Evolutionary conservation across 2,888 invertebrate species (phyloP), one percentile per base, ranked within the genome.

Genomic region (Lasioglossum figueresi): DNA sequence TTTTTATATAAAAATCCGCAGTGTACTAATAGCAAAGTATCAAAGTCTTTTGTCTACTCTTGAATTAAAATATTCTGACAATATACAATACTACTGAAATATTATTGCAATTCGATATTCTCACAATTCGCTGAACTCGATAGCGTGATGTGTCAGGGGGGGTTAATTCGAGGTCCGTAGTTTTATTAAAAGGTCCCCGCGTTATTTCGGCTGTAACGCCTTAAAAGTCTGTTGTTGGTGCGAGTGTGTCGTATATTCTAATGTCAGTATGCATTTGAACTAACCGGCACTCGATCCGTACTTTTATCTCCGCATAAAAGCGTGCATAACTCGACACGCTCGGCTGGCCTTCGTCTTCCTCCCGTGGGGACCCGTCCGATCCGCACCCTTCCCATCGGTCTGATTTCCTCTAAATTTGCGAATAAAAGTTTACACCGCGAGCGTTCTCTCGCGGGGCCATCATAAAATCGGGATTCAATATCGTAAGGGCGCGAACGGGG

Each of bases 341-440:
- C 80, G 83, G 76, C 48, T 71, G 71, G 74, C 72, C 78, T 79
- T 80, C 83, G 88, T 80, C 79, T 83, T 78, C 71, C 85, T 76
- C 68, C 43, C 43, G 45, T 66, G 48, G 70, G 56, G 70, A 56
- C 63, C 43, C 52, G 66, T 59, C 52, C 79, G 66, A 23, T 63
- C 70, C 45, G 45, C 70, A 52, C 63, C 74, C 74, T 70, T 74
- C 71, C 63, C 52, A 40, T 63, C 68, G 74, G 31, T 70, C 79
- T 83, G 95, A 94, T 94, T 94, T 93, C 93, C 92, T 94, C 92
- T 89, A 93, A 94, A 95, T 92, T 94, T 91, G 91, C 93, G 91
- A 93, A 95, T 94, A 94, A 95, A 95, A 95, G 93, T 95, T 95
- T 94, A 94, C 94, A 93, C 92, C 94, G 92, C 90, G 88, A 87